Evolutionary conservation across 2,797 vertebrate species (phyloP), one percentile per base, ranked within the genome.

Genomic region (Chelon labrosus): DNA sequence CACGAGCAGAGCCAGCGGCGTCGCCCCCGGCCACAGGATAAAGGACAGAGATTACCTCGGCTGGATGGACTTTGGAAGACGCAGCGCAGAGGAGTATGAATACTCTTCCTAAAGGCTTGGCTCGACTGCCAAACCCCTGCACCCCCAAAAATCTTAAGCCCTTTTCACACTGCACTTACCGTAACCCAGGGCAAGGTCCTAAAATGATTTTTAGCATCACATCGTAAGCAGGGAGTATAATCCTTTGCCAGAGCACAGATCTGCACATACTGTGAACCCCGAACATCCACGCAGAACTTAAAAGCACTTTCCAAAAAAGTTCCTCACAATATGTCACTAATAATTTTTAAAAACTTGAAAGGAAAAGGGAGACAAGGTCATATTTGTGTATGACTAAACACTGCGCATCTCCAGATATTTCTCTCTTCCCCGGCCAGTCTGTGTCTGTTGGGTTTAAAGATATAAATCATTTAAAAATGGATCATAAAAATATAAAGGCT

Each of bases 51-150:
- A 99, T 90, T 99, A 99, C 91, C 89, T 96, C 75, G 98, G 97
- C 82, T 99, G 98, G 98, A 98, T 98, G 97, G 98, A 99, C 92
- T 99, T 99, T 70, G 97, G 98, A 25, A 92, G 96, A n/a, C 96
- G 97, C 70, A 99, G 96, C 8, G 96, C 96, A 17, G 97, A 99
- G 87, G 97, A 98, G 83, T 97, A 97, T 0, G 96, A 99, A 38
- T 97, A 97, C 77, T 94, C 96, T 52, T 96, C 95, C 65, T 97
- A 94, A 95, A 88, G 79, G 57, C 85, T 70, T 13, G 1, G 50
- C 70, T 63, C 27, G 38, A 44, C 65, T 64, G 56, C 13, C 4
- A 0, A 46, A 39, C 20, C 55, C 41, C 61, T 19, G 47, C 31
- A 22, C 38, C 46, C 58, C 67, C 50, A 57, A 66, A 82, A 70